Evolutionary conservation across 2,797 vertebrate species (phyloP).

Genomic region (Tenualosa ilisha): DNA sequence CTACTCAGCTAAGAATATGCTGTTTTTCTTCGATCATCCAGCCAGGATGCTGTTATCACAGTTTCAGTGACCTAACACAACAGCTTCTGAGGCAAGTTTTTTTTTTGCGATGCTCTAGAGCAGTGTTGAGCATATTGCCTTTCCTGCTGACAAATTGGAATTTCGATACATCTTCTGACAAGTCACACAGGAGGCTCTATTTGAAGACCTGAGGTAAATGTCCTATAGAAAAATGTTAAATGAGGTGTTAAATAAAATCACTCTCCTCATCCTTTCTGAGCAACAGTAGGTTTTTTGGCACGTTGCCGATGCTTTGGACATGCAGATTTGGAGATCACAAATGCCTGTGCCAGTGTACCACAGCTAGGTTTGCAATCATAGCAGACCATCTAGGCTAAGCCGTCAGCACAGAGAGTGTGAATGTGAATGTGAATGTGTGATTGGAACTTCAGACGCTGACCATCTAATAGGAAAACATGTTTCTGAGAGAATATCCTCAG

Average conservation of each 20-base stretch:
- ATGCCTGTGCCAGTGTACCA: conserved; percentile 22
- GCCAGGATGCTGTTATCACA: background rate
- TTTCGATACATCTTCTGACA: conserved; percentile 69
- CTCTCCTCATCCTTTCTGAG: conserved; percentile 60
- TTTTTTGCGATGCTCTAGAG: conserved; percentile 37
- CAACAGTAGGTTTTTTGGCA: conserved; percentile 40
- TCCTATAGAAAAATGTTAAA: conserved; percentile 69
- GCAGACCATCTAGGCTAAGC: background rate
- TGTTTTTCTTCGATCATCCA: background rate
- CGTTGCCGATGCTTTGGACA: background rate
- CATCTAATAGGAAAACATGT: too few species aligned
- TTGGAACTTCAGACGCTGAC: too few species aligned
- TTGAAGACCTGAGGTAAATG: conserved; percentile 64
- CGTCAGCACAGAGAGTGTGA: background rate
- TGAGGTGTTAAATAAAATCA: conserved; percentile 73
- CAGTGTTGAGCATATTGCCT: conserved; percentile 37
- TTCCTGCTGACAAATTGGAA: conserved; percentile 63
- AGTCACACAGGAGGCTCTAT: conserved; percentile 62
- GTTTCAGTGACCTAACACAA: conserved; percentile 33
- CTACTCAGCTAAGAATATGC: background rate
- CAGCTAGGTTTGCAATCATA: background rate
- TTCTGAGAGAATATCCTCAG: too few species aligned
- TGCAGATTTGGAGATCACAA: conserved; percentile 21
- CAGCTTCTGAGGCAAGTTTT: conserved; percentile 46
- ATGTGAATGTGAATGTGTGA: too few species aligned